Base-by-base conservation (phyloP, 2,888 invertebrate genomes). In the Poecilus cupreus region DNA sequence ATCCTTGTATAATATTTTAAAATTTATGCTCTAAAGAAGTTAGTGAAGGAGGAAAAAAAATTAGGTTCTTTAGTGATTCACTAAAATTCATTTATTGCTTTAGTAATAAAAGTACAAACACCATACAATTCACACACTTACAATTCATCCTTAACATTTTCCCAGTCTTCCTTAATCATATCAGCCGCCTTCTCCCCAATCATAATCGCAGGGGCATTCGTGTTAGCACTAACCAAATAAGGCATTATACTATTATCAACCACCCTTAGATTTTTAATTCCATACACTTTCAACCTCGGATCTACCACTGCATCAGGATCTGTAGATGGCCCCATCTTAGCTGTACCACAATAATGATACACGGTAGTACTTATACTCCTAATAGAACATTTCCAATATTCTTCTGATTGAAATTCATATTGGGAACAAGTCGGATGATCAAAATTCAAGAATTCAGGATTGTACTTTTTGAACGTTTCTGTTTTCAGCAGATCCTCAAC, bases 191-290 rank as follows among this genome's bases (percentile, higher is more conserved):
- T 91, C 22, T 90, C 89, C 0, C 90, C 91, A 22, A 92, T 90
- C 88, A 88, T 88, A 13, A 88, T 86, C 1, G 85, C 82, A 0
- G 88, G 85, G 1, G 92, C 92, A 87, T 92, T 91, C 0, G 92
- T 92, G 84, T 93, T 92, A 0, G 90, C 92, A 75, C 92, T 90
- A 0, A 90, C 88, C 32, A 93, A 94, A 0, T 88, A 91, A 0
- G 96, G 96, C 95, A 96, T 96, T n/a, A 96, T 91, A 84, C 95
- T 95, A 0, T 94, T 95, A 87, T 96, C 96, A 3, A 95, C 91
- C 0, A 96, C 94, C 20, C 96, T 90, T 5, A 96, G 89, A 0
- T 91, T 90, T 2, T 89, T 87, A 0, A 96, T 88, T 0, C 95
- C 96, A 82, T 94, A 91, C 0, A 95, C 94, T 86, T 89, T 90